Conservation (phyloP, 2,113 vertebrate species). For the Peucedramus taeniatus region DNA sequence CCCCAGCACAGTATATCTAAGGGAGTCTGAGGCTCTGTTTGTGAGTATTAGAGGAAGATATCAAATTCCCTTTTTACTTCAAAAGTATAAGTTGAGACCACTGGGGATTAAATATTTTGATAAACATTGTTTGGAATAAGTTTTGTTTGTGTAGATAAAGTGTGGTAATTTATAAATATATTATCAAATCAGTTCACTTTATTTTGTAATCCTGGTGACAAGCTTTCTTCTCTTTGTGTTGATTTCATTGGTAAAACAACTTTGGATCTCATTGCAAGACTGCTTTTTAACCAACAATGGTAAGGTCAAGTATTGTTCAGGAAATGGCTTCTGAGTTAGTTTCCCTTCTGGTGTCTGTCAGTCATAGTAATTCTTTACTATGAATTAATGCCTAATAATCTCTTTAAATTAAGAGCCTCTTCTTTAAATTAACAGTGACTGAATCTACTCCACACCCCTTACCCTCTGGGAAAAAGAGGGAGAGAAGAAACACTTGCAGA, state of each 20-base stretch:
- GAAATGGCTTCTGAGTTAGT: not conserved
- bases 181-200: not conserved
- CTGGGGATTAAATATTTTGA: not conserved
- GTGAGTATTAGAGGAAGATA: not conserved
- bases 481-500: not conserved
- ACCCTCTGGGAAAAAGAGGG: not conserved
- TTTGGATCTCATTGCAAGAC: not conserved
- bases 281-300: not conserved
- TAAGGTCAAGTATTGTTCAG: not conserved
- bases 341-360: constrained; percentile 4
- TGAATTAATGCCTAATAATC: constrained; percentile 19
- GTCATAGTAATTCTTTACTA: not conserved
- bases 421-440: not conserved
- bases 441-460: not conserved
- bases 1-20: rapidly evolving
- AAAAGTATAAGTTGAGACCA: not conserved
- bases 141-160: not conserved
- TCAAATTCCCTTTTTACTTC: not conserved
- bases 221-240: not conserved
- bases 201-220: not conserved
- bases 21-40: not conserved
- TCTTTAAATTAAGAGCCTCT: constrained; percentile 18
- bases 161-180: not conserved
- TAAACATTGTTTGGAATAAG: not conserved
- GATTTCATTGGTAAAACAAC: not conserved